Evolutionary conservation across 2,888 invertebrate species (phyloP), one percentile per base, ranked within the genome.

Genomic region (Peribatodes rhomboidaria): DNA sequence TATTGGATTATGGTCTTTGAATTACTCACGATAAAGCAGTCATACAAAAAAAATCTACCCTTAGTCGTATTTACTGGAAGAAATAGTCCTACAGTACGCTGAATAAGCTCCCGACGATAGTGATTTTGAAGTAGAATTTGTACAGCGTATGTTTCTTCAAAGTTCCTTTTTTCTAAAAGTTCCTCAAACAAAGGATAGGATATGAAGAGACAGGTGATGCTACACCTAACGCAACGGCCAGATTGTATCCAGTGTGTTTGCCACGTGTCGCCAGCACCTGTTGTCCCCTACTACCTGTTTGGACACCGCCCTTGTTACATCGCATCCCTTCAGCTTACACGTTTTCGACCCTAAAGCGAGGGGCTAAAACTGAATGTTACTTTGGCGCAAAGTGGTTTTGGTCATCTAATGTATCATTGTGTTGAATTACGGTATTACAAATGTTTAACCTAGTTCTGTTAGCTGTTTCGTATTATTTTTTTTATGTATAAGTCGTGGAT

Each of bases 251-350:
- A 49, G 16, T 56, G 46, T 62, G 64, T 66, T 61, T 59, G 65
- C 71, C 81, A 80, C 80, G 80, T 80, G 82, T 78, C 70, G 54
- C 57, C 14, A 16, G 55, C 87, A 87, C 83, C 86, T 88, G 87
- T 72, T 63, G 58, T 46, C 65, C 59, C 55, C n/a, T 68, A 67
- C 61, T 68, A 77, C 72, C 69, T 70, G 76, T 73, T 72, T 61
- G 57, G 61, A 65, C 65, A 73, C 67, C 42, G 44, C 55, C 55
- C 58, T 71, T 59, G 54, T 75, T 75, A 73, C 77, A 65, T 65
- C 55, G 14, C 53, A 60, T 68, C 65, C 39, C 10, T 27, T 33
- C 41, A 20, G 16, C 39, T 11, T 16, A 46, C 27, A 27, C 13
- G 16, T 27, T 54, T 63, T 63, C n/a, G 11, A 39, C 33, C 55